Base-by-base conservation (phyloP, 1,140 invertebrate genomes). In the Apis mellifera region DNA sequence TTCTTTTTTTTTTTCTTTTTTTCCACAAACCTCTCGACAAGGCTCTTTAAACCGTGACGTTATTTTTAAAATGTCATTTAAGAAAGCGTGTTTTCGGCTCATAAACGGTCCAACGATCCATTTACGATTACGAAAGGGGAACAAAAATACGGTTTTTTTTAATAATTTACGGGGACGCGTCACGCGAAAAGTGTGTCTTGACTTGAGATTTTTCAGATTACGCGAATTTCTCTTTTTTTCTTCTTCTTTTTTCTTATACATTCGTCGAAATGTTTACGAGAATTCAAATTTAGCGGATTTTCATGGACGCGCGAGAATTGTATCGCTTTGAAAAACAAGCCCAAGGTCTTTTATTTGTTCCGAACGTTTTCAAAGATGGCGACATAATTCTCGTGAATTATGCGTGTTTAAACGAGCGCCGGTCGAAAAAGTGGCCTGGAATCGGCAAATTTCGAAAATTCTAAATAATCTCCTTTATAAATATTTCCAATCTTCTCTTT, bases 271-370 rank as follows among this genome's bases (percentile, higher is more conserved):
- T n/a, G n/a, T 21, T 9, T 1, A 42, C 23, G 60, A 1, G n/a
- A 69, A 69, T 69, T 69, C n/a, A 19, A 50, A 50, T 69, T n/a
- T 69, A 48, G 19, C 42, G 42, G 42, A 8, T 69, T 50, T 52
- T 23, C 7, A 12, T 3, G 66, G 42, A 69, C 21, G 66, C 42
- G 15, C 48, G 2, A 13, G 21, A 48, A 59, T 68, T n/a, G 11
- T 48, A 68, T 15, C 65, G 65, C 42, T 4, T n/a, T 5, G 11
- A 8, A 60, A 74, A 84, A 52, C 32, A 42, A 52, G 8, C 57
- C 48, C 57, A 5, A 12, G 69, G 77, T 48, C 69, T 81, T 86
- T 84, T 84, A 83, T 84, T 76, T 72, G 50, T 26, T 71, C 48
- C 62, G 60, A n/a, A 65, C 21, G 75, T 68, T 77, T n/a, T 77